Evolutionary conservation across 2,888 invertebrate species (phyloP), one percentile per base, ranked within the genome.

Genomic region (Hyalella azteca): DNA sequence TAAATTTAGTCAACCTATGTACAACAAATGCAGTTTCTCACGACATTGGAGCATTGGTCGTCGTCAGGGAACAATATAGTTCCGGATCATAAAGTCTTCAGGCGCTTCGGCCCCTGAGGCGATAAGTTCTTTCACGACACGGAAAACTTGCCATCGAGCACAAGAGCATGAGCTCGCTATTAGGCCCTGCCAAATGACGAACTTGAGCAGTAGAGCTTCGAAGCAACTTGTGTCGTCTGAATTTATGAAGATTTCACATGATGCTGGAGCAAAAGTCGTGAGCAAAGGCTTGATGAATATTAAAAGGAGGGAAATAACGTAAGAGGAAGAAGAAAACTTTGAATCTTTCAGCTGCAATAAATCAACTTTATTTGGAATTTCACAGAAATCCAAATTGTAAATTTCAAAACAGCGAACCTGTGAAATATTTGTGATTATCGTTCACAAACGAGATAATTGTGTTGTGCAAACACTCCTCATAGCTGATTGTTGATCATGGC

Each of bases 1-100:
- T 66, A 29, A 66, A 66, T 36, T n/a, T 15, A 66, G 36, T 13
- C 19, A 66, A 39, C 36, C n/a, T 66, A 66, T 66, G 66, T 66
- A 36, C 66, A 9, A 36, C 13, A 36, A n/a, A 36, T 2, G 36
- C 36, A 36, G 29, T 66, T 22, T 22, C 54, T 54, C 54, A 26
- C 54, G 54, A 26, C n/a, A 54, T 11, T 3, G 50, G 15, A 19
- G 50, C 15, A 2, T 50, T 22, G 22, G 15, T n/a, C 50, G 1
- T 15, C 19, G 50, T 7, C 19, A 19, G 22, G 50, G 1, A 50
- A 22, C 19, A 22, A 15, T 50, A 50, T 26, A 29, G 19, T 19
- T 54, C 54, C 54, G 54, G 26, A 11, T 54, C 54, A 29, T 54
- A 26, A 54, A 54, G 15, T 15, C n/a, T 5, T 2, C n/a, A 5